Evolutionary conservation across 2,797 vertebrate species (phyloP).

Genomic region (Protosalanx chinensis): DNA sequence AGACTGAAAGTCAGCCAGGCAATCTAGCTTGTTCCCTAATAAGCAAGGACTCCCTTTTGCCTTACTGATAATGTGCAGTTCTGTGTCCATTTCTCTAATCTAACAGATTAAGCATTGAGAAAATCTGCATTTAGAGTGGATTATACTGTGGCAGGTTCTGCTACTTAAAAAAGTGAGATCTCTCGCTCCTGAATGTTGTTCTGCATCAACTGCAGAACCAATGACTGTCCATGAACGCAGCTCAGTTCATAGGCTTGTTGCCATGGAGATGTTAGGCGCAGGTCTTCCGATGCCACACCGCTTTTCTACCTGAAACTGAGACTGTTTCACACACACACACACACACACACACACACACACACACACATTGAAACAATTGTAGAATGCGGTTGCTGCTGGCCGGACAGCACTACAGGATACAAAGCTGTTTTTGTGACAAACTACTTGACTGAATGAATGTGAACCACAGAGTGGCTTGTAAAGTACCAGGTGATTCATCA

Average conservation of each 20-base stretch:
- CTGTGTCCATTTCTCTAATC: not conserved
- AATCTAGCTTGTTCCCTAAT: not conserved
- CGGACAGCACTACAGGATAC: too few relatives aligned
- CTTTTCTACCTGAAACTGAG: not conserved
- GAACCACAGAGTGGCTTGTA: not conserved
- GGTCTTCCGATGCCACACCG: slow-evolving; percentile 28
- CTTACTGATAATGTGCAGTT: not conserved
- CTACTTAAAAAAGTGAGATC: not conserved
- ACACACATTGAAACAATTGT: not conserved
- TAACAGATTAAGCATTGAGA: slow-evolving; percentile 5
- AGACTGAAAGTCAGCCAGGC: not conserved
- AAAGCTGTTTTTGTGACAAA: not conserved
- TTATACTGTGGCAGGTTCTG: slow-evolving; percentile 1
- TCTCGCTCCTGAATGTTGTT: not conserved
- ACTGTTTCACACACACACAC: not conserved
- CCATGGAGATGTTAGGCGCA: slow-evolving; percentile 50
- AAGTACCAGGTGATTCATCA: not conserved
- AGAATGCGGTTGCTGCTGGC: too few relatives aligned
- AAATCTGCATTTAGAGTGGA: not conserved
- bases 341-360: not conserved
- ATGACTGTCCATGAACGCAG: slow-evolving; percentile 20
- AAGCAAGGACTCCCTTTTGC: not conserved
- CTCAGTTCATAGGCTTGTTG: slow-evolving; percentile 34
- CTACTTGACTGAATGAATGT: not conserved
- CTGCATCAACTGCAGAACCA: slow-evolving; percentile 22